Conservation (phyloP, 2,797 vertebrate genomes). For the Champsocephalus gunnari region DNA sequence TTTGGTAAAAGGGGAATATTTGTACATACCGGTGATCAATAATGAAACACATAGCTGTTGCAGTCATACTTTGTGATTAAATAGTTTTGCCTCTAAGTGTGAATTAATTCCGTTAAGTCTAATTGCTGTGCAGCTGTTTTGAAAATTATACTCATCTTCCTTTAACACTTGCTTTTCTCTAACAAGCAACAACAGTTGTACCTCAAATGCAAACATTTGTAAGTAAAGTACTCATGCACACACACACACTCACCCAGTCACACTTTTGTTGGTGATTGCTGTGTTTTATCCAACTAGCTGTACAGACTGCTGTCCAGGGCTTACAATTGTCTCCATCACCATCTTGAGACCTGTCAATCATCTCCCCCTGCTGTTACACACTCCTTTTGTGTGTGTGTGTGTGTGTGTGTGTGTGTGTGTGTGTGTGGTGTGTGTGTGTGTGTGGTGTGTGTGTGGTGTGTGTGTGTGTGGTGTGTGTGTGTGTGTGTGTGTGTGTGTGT, state of each 20-base stretch:
- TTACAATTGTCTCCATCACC: slow-evolving; percentile 54
- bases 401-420: slow-evolving; percentile 9
- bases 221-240: not conserved
- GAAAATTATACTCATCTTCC: slow-evolving; percentile 7
- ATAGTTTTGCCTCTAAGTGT: slow-evolving; percentile 2
- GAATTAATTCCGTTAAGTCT: slow-evolving; percentile 22
- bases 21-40: not conserved
- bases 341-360: slow-evolving; percentile 69
- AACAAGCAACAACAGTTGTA: not conserved
- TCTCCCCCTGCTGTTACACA: slow-evolving; percentile 29
- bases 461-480: not conserved
- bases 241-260: not conserved
- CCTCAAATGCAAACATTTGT: not conserved
- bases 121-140: slow-evolving; percentile 23
- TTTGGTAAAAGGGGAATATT: not conserved
- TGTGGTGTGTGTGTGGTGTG: not conserved
- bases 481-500: not conserved
- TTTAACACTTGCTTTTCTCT: not conserved
- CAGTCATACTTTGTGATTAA: not conserved
- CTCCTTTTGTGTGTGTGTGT: slow-evolving; percentile 16
- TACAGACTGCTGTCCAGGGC: slow-evolving; percentile 51
- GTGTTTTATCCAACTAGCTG: slow-evolving; percentile 45
- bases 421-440: not conserved
- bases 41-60: not conserved
- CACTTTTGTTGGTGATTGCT: slow-evolving; percentile 9